Conservation (phyloP, 2,113 vertebrate species). For the Grammomys dolichurus region DNA sequence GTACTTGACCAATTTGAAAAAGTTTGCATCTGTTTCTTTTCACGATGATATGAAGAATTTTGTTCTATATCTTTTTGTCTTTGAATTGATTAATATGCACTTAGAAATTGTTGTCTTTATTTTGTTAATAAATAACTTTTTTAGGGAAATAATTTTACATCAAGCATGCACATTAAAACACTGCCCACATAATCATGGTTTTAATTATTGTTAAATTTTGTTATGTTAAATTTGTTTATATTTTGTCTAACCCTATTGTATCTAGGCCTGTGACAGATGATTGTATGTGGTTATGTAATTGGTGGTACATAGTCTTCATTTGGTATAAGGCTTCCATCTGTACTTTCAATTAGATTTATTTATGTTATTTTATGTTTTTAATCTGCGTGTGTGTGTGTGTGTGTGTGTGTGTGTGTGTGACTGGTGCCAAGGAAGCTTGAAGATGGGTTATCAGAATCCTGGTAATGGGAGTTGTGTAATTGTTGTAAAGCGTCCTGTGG, state of each 20-base stretch:
- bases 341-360: neutral
- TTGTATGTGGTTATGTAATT: neutral
- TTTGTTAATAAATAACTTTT: neutral
- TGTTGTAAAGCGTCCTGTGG: neutral
- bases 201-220: neutral
- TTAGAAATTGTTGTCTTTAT: neutral
- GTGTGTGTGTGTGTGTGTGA: no score
- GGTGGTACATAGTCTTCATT: neutral
- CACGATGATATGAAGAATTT: neutral
- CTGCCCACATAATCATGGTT: neutral
- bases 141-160: neutral
- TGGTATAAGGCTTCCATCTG: neutral
- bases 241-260: neutral
- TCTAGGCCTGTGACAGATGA: neutral
- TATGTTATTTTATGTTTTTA: neutral
- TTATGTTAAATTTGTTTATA: neutral
- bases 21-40: neutral
- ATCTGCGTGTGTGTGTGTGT: no score
- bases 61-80: neutral
- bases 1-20: neutral
- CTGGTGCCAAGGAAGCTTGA: neutral
- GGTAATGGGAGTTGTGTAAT: neutral
- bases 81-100: neutral
- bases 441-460: fast-evolving
- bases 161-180: neutral